phyloP scores from a whole-genome alignment of 2,797 vertebrate species.

The Xiphorhynchus erythropygius region DNA sequence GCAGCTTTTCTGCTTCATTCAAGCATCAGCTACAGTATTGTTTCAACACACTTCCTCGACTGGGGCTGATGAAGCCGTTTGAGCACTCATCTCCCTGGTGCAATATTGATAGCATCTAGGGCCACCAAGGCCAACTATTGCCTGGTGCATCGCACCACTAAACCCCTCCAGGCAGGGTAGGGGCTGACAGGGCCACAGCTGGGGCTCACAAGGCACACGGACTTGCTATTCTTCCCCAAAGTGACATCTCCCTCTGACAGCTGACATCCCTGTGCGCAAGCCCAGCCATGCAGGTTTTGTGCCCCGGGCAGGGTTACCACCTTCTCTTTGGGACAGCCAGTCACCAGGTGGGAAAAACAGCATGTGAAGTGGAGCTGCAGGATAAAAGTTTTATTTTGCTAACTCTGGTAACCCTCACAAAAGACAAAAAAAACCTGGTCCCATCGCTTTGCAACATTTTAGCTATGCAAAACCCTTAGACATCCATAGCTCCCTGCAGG shows the following conservation, averaged over 20 bases:
- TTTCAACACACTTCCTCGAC: not conserved
- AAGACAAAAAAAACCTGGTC: not conserved
- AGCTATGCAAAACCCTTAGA: not conserved
- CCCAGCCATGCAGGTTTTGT: constrained; percentile 45
- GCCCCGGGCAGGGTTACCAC: not conserved
- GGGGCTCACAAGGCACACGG: not conserved
- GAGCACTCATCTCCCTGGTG: constrained; percentile 19
- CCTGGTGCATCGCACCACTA: not conserved
- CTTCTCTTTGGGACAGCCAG: not conserved
- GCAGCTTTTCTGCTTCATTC: not conserved
- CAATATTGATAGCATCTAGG: not conserved
- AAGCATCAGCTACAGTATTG: not conserved
- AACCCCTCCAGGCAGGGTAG: constrained; percentile 38
- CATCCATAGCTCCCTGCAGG: not conserved
- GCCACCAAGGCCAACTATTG: not conserved
- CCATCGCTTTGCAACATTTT: not conserved
- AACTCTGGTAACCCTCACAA: not conserved
- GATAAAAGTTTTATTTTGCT: not conserved
- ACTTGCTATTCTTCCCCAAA: constrained; percentile 32
- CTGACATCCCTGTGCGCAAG: constrained; percentile 54
- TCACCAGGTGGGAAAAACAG: not conserved
- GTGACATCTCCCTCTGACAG: constrained; percentile 62
- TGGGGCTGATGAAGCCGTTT: not conserved
- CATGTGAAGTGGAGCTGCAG: not conserved
- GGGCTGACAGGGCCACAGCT: constrained; percentile 43